Base-by-base conservation (phyloP, 2,113 vertebrate genomes). In the Atherinomorus stipes region DNA sequence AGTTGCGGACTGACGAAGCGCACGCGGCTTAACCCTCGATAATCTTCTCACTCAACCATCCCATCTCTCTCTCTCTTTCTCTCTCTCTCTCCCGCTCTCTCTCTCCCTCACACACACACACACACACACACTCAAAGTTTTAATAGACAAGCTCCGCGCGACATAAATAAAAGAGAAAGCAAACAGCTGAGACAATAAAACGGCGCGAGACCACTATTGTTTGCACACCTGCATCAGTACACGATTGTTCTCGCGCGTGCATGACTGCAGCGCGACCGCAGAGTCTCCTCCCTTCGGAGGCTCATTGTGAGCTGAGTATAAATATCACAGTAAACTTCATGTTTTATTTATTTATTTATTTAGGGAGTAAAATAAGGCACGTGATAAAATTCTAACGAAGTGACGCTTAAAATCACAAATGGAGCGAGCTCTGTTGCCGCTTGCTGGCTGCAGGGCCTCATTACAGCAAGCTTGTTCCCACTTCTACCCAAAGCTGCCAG, bases 21-120 rank as follows among this genome's bases (percentile, higher is more conserved):
- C 61, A 74, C 63, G 54, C 52, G 58, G 66, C 19, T 87, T 84
- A 86, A 56, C 5, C 67, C 25, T 62, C 42, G 12, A 26, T 89
- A 88, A 90, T 85, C 84, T 63, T 63, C 71, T 69, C 42, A 69
- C 60, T 38, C 74, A 47, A 4, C 34, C 16, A n/a, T 31, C 42
- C 57, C 44, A 31, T 11, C 60, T 31, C 59, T 31, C 57, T 13
- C 47, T 53, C 70, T 16, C 49, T 31, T 59, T 62, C 62, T 59
- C 26, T 52, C 56, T 16, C 44, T 23, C 31, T 56, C 50, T 42
- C 60, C 31, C 60, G 18, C 16, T 7, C 53, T 4, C 31, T 15
- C 51, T 9, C 40, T n/a, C 21, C 40, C 59, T 31, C 65, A 13
- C 50, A 26, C 45, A 2, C 53, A 28, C 51, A 12, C 54, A 10